A percentile compares a stretch with the other conserved stretches of the same genome.
Conservation (phyloP, 2,888 invertebrate species). For the Philereme transversata region DNA sequence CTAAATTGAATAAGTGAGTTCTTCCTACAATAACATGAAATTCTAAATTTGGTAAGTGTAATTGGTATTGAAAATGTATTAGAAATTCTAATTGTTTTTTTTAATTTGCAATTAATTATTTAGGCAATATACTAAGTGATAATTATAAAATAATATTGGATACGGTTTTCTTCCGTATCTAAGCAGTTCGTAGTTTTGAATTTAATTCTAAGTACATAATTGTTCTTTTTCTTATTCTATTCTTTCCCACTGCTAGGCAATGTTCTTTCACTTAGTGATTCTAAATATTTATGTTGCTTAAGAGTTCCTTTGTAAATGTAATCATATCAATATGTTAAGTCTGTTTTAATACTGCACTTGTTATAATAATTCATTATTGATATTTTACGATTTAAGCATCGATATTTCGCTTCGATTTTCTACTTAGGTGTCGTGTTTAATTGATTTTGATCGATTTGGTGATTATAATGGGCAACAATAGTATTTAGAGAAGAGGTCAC, state of each 20-base stretch:
- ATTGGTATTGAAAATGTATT: constrained; percentile 16
- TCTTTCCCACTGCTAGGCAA: no score
- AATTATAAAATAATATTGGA: no score
- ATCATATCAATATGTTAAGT: constrained; percentile 72
- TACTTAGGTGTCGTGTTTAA: constrained; percentile 51
- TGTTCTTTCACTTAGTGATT: constrained; percentile 3
- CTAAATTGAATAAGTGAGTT: constrained; percentile 17
- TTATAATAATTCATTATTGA: constrained; percentile 34
- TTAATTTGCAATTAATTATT: not conserved
- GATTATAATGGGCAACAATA: not conserved
- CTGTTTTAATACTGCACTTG: constrained; percentile 42
- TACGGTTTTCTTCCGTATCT: no score
- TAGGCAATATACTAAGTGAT: constrained; percentile 9
- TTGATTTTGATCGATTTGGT: constrained; percentile 20
- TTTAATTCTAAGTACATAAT: no score
- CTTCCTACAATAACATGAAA: constrained; percentile 32
- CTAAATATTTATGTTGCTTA: constrained; percentile 13
- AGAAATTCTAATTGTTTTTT: constrained; percentile 4
- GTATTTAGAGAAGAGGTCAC: no score
- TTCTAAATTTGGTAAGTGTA: constrained; percentile 23
- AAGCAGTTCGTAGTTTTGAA: constrained; percentile 2
- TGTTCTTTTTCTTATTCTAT: no score
- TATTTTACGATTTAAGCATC: constrained; percentile 60
- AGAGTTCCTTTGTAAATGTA: constrained; percentile 50
- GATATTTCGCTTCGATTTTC: constrained; percentile 62